Evolutionary conservation across 1,140 invertebrate genomes (phyloP), one percentile per base, ranked within the genome.

Genomic region (Hylaeus volcanicus): DNA sequence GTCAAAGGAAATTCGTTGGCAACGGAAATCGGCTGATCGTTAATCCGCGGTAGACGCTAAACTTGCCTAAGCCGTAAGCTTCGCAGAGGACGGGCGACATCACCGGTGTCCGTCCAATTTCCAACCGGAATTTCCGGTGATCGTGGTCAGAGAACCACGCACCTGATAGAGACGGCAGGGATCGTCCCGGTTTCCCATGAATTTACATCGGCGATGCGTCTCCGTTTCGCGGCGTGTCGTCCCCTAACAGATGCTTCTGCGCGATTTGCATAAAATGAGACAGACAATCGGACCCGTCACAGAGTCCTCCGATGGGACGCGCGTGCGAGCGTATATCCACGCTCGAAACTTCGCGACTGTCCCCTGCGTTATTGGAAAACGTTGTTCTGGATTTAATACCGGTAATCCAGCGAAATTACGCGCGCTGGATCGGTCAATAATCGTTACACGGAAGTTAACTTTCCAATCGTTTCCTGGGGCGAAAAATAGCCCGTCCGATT

Each of bases 231-330:
- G 56, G 55, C 63, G 60, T 26, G 55, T 51, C 83, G 55, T 58
- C n/a, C n/a, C 39, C 86, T 85, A 88, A 88, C 83, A 74, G 79
- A 81, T 82, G 86, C 76, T 85, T 58, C 76, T 56, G 43, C 41
- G 63, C 48, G 86, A 88, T 88, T 88, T 88, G 78, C 86, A 88
- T 88, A 82, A 88, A 88, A 88, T 86, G 86, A 88, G 80, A 81
- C 66, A 82, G 53, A 45, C 83, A 6, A 48, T 8, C 51, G 51
- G 6, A 63, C 45, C 56, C 68, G 78, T 66, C 68, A 48, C 12
- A 53, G 9, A 3, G n/a, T 37, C 37, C 26, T 68, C 51, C 55
- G 48, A 6, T 37, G 69, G 51, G 12, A 43, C 45, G 63, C 53
- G 51, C 6, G 51, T 26, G 39, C n/a, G 11, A 61, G 45, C 45